Percentiles rank a stretch among this genome's conserved stretches.
phyloP scores from a whole-genome alignment of 2,113 vertebrate species.

The Pholis gunnellus region DNA sequence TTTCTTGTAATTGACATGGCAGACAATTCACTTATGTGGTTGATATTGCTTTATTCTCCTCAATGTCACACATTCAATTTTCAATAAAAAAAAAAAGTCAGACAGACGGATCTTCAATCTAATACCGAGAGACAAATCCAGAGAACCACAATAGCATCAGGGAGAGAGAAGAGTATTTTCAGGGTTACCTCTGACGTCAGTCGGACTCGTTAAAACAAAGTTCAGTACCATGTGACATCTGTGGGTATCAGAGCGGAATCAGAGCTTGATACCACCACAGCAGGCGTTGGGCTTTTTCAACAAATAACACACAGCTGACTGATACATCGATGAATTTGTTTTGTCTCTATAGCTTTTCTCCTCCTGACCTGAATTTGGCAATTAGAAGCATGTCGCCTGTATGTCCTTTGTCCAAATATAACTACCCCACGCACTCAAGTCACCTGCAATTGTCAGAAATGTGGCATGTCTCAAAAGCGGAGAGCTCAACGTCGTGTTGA shows the following conservation, averaged over 20 bases:
- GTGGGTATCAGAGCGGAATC: slow-evolving; percentile 51
- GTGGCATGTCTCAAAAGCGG: slow-evolving; percentile 63
- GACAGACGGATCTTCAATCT: not conserved
- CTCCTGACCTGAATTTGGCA: slow-evolving; percentile 72
- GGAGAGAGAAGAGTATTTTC: slow-evolving; percentile 25
- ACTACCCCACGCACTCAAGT: slow-evolving; percentile 64
- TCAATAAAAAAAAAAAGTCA: not conserved
- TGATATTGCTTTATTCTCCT: not conserved
- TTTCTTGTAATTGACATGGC: not conserved
- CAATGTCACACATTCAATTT: not conserved
- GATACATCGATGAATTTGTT: slow-evolving; percentile 56
- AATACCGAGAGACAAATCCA: not conserved
- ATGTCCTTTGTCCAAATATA: slow-evolving; percentile 73
- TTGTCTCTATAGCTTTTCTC: slow-evolving; percentile 63
- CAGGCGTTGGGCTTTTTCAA: slow-evolving; percentile 41
- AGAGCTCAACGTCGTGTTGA: slow-evolving; percentile 51
- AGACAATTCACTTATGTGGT: not conserved
- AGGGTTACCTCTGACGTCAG: slow-evolving; percentile 14
- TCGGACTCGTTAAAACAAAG: slow-evolving; percentile 9
- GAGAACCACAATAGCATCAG: not conserved
- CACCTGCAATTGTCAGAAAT: slow-evolving; percentile 67
- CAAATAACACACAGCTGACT: slow-evolving; percentile 67
- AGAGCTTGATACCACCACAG: slow-evolving; percentile 58
- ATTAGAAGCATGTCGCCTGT: slow-evolving; percentile 69
- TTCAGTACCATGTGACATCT: slow-evolving; percentile 52